phyloP scores from a whole-genome alignment of 2,888 invertebrate genomes.

The Volucella inflata region DNA sequence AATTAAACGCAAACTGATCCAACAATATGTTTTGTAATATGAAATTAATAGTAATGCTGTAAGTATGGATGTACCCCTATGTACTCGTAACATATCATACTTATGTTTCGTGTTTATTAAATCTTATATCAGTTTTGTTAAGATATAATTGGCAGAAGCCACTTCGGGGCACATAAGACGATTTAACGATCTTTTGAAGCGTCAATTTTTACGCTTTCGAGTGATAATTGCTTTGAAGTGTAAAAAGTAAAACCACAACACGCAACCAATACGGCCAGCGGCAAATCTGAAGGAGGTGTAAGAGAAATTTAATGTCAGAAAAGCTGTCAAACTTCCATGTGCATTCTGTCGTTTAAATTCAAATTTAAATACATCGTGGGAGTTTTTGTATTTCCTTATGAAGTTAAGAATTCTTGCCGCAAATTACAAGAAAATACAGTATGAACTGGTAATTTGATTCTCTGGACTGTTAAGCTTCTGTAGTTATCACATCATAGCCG shows the following conservation, averaged over 20 bases:
- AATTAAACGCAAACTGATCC: conserved; percentile 55
- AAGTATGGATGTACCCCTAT: too few species aligned
- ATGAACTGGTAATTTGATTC: conserved; percentile 54
- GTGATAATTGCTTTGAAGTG: conserved; percentile 51
- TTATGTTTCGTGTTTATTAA: background rate
- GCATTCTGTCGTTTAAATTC: conserved; percentile 39
- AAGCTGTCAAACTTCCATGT: conserved; percentile 59
- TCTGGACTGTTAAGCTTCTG: conserved; percentile 47
- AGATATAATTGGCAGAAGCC: conserved; percentile 48
- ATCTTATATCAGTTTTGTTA: conserved; percentile 45
- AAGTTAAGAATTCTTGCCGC: conserved; percentile 18
- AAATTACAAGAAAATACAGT: background rate
- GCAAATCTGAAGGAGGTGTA: conserved; percentile 38
- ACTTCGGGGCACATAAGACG: conserved; percentile 29
- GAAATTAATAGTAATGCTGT: conserved; percentile 1
- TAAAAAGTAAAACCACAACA: conserved; percentile 59
- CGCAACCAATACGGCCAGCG: conserved; percentile 45
- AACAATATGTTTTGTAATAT: conserved; percentile 43
- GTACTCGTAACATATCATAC: background rate
- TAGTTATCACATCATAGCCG: conserved; percentile 70
- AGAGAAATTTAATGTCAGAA: conserved; percentile 37
- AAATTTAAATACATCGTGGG: conserved; percentile 44
- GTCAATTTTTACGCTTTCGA: conserved; percentile 64
- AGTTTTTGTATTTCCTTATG: conserved; percentile 36
- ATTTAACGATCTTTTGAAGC: conserved; percentile 34